Base-by-base conservation (phyloP, 2,797 vertebrate species). In the Staurois parvus region DNA sequence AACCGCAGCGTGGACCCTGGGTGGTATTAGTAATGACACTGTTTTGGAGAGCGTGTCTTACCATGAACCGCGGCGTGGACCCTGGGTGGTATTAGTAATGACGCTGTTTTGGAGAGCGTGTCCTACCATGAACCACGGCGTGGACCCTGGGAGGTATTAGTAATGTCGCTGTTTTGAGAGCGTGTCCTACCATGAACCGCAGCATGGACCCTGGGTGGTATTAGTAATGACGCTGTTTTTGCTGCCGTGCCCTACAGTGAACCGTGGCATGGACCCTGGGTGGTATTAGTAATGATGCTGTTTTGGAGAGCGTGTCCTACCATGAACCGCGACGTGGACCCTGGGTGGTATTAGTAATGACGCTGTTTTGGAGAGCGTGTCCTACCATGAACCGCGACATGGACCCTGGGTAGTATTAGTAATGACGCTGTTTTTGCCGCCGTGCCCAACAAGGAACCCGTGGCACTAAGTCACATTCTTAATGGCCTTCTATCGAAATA, bases 401-500 rank as follows among this genome's bases (percentile, higher is more conserved):
- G 24, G 24, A 19, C 42, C 15, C 48, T 0, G 59, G 72, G 67
- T 32, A 45, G 52, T 28, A 32, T 56, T n/a, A 17, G 52, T 79
- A 69, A 52, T 52, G 37, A 26, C 30, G 10, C 37, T 37, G 37
- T 37, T 37, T 9, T 37, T 7, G 37, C 12, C 34, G 21, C 42
- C 67, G 3, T 21, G 79, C 24, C 28, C 67, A 26, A 5, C 29
- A n/a, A 10, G 32, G 42, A 80, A 26, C 29, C 19, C 59, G 24
- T 8, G 59, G 30, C 37, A 52, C 48, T 17, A 80, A 72, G 79
- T 32, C 67, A 52, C 19, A 52, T 56, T n/a, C 17, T 52, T 79
- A 69, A 69, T 69, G 26, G 62, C 30, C 62, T 85, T 79, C 24
- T 26, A 40, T 12, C 13, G 70, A 15, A 30, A 73, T 7, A 73